Base-by-base conservation (phyloP, 1,140 invertebrate species). In the Ceratosolen solmsi region DNA sequence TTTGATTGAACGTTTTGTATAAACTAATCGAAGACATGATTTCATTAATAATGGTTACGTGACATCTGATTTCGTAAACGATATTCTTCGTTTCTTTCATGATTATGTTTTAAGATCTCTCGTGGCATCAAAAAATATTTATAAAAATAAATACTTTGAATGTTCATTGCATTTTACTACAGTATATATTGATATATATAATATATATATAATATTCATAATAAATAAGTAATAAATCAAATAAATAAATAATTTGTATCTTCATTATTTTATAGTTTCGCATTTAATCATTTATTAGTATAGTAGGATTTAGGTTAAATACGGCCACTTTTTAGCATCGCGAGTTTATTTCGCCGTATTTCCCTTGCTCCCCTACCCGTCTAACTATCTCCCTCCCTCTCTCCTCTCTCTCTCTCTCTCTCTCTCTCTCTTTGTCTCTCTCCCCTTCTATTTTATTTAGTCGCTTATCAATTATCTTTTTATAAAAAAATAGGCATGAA, bases 71-170 rank as follows among this genome's bases (percentile, higher is more conserved):
- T 76, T 56, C 33, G 22, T 27, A 58, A 76, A 82, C 72, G 65
- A 82, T 60, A 76, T 77, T 58, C 13, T 60, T 70, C 63, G 33
- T 81, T 73, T 81, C 46, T 25, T 25, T 70, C 54, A 72, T 82
- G n/a, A 72, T 78, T 68, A 33, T 54, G 20, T 56, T 60, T 80
- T 76, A 75, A 84, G 82, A 80, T 80, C 84, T 82, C 81, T 75
- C 68, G 83, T 86, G 85, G 84, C 78, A 83, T 82, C 83, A 82
- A 86, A 82, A 85, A 85, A 89, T 91, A 90, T 90, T 90, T 91
- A 91, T 91, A 92, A 91, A 92, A 91, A 92, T 91, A 92, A 92
- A 91, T 92, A 91, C 88, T 90, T 90, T 90, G 86, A 89, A 88
- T 87, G 85, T 86, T 86, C 83, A 83, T 84, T 86, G 86, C 83